Conservation (phyloP, 2,888 invertebrate species). For the Tachina fera region DNA sequence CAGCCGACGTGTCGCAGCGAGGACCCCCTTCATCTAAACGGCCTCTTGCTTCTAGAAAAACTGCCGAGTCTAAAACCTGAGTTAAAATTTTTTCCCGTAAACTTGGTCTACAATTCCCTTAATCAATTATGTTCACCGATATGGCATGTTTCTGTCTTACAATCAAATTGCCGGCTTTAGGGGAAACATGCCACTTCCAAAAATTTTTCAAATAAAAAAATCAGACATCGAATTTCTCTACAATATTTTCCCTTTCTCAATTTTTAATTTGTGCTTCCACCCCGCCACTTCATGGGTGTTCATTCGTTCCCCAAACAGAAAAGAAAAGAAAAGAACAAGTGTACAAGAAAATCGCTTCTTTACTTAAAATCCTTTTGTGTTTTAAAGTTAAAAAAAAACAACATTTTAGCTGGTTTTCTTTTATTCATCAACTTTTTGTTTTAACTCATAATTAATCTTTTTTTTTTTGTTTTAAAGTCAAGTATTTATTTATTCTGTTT, state of each 20-base stretch:
- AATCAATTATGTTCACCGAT: too few species aligned
- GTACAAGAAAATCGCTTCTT: conserved; percentile 1
- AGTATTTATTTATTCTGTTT: conserved; percentile 33
- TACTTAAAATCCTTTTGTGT: conserved; percentile 14
- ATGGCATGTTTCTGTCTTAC: too few species aligned
- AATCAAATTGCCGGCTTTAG: too few species aligned
- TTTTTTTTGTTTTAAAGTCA: neutral
- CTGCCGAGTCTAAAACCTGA: too few species aligned
- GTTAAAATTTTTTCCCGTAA: too few species aligned
- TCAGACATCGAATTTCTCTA: neutral
- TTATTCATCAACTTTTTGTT: conserved; percentile 19
- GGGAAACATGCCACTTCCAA: too few species aligned
- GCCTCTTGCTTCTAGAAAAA: too few species aligned
- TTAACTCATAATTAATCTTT: conserved; percentile 68
- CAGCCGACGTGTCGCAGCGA: too few species aligned
- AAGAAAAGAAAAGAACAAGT: conserved; percentile 14
- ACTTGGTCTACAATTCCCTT: too few species aligned
- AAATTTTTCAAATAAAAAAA: too few species aligned
- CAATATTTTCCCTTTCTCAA: neutral
- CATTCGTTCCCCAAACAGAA: neutral
- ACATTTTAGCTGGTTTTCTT: conserved; percentile 25
- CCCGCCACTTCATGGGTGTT: conserved; percentile 13
- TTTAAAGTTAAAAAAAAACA: neutral
- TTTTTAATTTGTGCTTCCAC: neutral
- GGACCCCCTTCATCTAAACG: too few species aligned